A percentile compares a stretch with the other conserved stretches of the same genome.
Evolutionary conservation across 2,888 invertebrate species (phyloP).

Genomic region (Torymus tubicola): DNA sequence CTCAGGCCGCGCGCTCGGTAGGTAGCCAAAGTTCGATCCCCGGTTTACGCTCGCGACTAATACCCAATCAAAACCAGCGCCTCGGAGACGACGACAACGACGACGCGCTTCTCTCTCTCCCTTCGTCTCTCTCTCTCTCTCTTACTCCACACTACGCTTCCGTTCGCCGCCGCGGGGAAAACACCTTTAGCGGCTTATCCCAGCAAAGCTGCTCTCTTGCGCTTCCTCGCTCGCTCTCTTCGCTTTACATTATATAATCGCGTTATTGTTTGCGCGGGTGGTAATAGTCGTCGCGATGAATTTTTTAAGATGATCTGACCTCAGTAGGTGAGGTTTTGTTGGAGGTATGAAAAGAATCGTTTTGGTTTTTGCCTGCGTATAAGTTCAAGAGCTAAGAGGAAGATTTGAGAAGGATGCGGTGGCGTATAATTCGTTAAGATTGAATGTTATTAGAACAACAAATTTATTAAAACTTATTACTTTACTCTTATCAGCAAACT

Average conservation of each 20-base stretch:
- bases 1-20: too few relatives aligned
- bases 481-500: too few relatives aligned
- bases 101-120: constrained; percentile 32
- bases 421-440: too few relatives aligned
- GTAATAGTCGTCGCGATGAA: not conserved
- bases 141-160: constrained; percentile 22
- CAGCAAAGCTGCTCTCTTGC: constrained; percentile 19
- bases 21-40: constrained; percentile 16
- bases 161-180: constrained; percentile 22
- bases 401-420: too few relatives aligned
- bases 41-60: constrained; percentile 10
- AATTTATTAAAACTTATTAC: too few relatives aligned
- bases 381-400: too few relatives aligned
- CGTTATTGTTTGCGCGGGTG: constrained; percentile 13
- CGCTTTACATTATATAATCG: constrained; percentile 45
- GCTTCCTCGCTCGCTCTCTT: not conserved
- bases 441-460: too few relatives aligned
- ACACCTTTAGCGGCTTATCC: constrained; percentile 54
- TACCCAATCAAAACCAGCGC: constrained; percentile 54
- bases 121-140: constrained; percentile 40
- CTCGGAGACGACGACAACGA: not conserved
- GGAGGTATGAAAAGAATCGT: too few relatives aligned
- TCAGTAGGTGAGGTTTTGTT: too few relatives aligned
- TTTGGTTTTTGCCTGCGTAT: too few relatives aligned
- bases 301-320: too few relatives aligned